These are phyloP conservation scores for Cotesia chilonis DNA, from an alignment of 1,140 invertebrate genomes.

Conservation along the genomic window DNA sequence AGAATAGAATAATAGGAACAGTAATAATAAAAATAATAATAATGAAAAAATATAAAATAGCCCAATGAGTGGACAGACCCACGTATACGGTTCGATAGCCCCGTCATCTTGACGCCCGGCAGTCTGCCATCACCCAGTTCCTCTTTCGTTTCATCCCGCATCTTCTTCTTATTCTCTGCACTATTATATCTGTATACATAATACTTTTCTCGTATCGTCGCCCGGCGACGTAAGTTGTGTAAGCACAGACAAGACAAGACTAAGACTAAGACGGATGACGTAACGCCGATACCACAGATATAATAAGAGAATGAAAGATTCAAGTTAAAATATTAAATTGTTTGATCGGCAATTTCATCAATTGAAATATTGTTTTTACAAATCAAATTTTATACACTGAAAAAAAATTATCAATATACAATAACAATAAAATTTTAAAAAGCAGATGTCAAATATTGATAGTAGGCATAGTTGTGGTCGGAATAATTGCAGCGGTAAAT, in stretches of 20 bases:
- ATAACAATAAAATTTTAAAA: too few species aligned
- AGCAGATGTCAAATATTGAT: too few species aligned
- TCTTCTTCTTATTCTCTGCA: constrained; percentile 23
- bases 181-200: too few species aligned
- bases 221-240: constrained; percentile 28
- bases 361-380: too few species aligned
- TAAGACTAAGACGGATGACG: constrained; percentile 14
- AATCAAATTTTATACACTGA: too few species aligned
- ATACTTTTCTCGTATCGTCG: constrained; percentile 14
- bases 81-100: constrained; percentile 52
- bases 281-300: constrained; percentile 12
- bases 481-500: background rate
- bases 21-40: background rate
- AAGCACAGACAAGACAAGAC: constrained; percentile 3
- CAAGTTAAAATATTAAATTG: too few species aligned
- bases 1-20: background rate
- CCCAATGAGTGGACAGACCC: constrained; percentile 30
- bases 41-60: constrained; percentile 11
- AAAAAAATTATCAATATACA: too few species aligned
- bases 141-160: constrained; percentile 43
- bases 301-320: background rate
- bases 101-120: constrained; percentile 60
- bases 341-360: too few species aligned
- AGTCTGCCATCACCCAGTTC: constrained; percentile 57
- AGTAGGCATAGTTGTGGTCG: background rate